A percentile compares a stretch with the other conserved stretches of the same genome.
Conservation (phyloP, 2,113 vertebrate genomes). For the Ageneiosus marmoratus region DNA sequence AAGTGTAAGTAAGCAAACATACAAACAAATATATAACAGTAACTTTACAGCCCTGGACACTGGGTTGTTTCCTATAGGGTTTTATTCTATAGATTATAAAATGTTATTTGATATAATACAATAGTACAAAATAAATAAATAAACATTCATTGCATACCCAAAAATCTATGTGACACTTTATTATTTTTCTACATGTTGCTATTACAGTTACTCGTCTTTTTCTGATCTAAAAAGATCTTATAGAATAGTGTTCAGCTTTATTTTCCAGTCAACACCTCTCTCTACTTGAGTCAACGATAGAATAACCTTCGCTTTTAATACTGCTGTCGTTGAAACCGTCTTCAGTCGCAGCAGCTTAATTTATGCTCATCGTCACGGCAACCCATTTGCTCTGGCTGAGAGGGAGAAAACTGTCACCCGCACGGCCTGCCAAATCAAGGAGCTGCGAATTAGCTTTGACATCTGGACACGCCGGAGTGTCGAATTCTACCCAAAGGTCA, state of each 20-base stretch:
- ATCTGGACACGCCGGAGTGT: background rate
- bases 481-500: constrained; percentile 25
- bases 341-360: background rate
- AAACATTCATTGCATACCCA: too few species aligned
- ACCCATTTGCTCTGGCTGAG: background rate
- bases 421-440: background rate
- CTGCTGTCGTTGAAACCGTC: background rate
- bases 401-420: background rate
- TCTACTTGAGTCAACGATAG: background rate
- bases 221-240: background rate
- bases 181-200: background rate
- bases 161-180: too few species aligned
- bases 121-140: too few species aligned
- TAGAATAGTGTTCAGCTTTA: background rate
- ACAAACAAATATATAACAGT: background rate
- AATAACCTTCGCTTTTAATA: background rate
- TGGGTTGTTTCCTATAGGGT: background rate
- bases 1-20: background rate
- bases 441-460: background rate
- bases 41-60: background rate
- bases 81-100: background rate
- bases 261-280: background rate
- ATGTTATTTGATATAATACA: background rate
- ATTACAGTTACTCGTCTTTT: background rate
- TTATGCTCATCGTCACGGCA: background rate